Conservation (phyloP, 2,113 vertebrate species). For the Bolborhynchus lineola region DNA sequence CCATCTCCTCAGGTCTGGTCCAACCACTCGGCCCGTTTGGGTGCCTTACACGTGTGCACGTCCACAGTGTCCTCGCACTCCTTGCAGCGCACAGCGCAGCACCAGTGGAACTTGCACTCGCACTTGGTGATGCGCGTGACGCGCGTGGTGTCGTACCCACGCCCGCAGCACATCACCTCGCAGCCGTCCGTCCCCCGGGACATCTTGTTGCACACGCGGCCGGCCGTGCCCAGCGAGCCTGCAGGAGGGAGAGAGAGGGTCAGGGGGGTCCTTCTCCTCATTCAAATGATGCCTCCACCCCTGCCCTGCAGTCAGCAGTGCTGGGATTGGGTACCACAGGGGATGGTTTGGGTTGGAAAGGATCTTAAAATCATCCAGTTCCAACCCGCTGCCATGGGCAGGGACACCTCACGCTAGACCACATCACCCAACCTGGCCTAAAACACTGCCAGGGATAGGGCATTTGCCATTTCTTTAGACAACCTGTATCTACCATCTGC, state of each 20-base stretch:
- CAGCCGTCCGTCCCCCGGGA: slow-evolving; percentile 91
- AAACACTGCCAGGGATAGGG: background rate
- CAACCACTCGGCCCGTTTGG: slow-evolving; percentile 90
- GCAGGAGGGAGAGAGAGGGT: background rate
- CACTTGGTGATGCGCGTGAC: slow-evolving; percentile 91
- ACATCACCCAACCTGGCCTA: background rate
- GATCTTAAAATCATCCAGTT: background rate
- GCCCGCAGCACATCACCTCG: slow-evolving; percentile 98
- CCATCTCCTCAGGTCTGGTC: slow-evolving; percentile 80
- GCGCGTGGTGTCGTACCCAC: slow-evolving; percentile 98
- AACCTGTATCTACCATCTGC: fast-evolving
- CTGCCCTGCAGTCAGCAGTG: fast-evolving
- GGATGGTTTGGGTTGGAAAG: background rate
- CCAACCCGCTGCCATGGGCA: background rate
- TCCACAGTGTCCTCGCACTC: slow-evolving; percentile 94
- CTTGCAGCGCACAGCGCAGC: slow-evolving; percentile 93
- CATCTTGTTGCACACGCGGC: slow-evolving; percentile 90
- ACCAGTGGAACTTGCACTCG: slow-evolving; percentile 99
- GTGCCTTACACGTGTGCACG: slow-evolving; percentile 95
- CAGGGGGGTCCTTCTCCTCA: background rate
- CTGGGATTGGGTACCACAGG: fast-evolving
- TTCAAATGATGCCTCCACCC: fast-evolving
- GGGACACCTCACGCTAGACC: background rate
- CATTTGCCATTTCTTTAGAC: background rate
- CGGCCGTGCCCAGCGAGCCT: slow-evolving; percentile 95